Base-by-base conservation (phyloP, 1,140 invertebrate species). In the Macrobrachium nipponense region DNA sequence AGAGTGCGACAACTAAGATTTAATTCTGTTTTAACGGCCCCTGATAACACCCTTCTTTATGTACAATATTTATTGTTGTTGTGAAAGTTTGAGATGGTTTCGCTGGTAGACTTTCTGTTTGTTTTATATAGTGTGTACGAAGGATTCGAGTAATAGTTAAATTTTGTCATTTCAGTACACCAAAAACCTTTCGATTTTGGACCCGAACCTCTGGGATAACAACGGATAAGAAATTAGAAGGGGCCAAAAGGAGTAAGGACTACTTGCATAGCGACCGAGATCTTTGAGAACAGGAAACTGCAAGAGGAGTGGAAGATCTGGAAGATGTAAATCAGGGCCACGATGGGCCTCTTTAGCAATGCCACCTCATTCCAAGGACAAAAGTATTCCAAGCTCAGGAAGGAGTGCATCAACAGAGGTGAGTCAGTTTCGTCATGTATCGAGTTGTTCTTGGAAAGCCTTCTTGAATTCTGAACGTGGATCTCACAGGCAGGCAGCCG, bases 381-480 rank as follows among this genome's bases (percentile, higher is more conserved):
- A 20, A 66, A 82, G 17, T 89, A 89, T 61, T 51, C 80, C 70
- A 89, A 73, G 72, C 79, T 89, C 10, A 88, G 82, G 62, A 89
- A 87, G 78, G 80, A 88, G 8, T 89, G 88, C 73, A 80, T 87
- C 36, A 88, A 88, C n/a, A 77, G 86, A 88, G 88, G 88, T 89
- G 18, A 76, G 85, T 70, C 15, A 23, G 61, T 70, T 58, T 36
- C 18, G 15, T 61, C 12, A 11, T 27, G 1, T 44, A 61, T 51
- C n/a, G 10, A 20, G 36, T 18, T 51, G 12, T n/a, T 85, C 1
- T 76, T 58, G 14, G 8, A 11, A 23, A 18, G 44, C 44, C 27
- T 36, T 36, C 4, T 1, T 36, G 27, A 36, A 36, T 36, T 36
- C 4, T 75, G 7, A n/a, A 23, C 80, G 43, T 7, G 8, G 8